These are phyloP conservation scores for Xanthorhoe spadicearia DNA, from an alignment of 2,888 invertebrate genomes.

Conservation along the genomic window DNA sequence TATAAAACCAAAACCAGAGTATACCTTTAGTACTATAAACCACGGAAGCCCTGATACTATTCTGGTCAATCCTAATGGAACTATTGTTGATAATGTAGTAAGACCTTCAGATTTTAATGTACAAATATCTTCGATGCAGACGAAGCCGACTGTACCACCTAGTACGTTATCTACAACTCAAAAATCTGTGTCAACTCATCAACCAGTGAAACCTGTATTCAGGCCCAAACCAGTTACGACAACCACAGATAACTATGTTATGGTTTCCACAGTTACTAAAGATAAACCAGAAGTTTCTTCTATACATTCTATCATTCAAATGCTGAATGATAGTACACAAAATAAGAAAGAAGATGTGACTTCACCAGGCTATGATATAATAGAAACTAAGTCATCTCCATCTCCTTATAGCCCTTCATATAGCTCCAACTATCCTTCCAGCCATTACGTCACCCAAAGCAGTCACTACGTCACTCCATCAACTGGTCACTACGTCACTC, in stretches of 20 bases:
- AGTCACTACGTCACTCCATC: conserved; percentile 70
- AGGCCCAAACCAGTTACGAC: conserved; percentile 77
- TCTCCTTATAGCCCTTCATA: conserved; percentile 62
- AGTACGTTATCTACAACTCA: conserved; percentile 62
- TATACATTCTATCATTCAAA: conserved; percentile 86
- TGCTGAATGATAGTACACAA: conserved; percentile 84
- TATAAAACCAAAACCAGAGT: conserved; percentile 69
- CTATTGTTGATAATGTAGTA: conserved; percentile 80
- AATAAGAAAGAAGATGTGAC: conserved; percentile 71
- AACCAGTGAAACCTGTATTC: conserved; percentile 82
- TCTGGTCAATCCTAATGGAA: conserved; percentile 84
- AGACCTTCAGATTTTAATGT: conserved; percentile 81
- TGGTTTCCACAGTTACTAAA: conserved; percentile 84
- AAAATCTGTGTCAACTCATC: conserved; percentile 72
- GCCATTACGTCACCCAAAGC: conserved; percentile 68
- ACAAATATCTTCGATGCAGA: conserved; percentile 79
- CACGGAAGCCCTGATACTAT: conserved; percentile 87
- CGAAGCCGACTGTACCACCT: conserved; percentile 72
- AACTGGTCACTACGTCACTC: conserved; percentile 71
- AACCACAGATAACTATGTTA: conserved; percentile 81
- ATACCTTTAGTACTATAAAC: conserved; percentile 84
- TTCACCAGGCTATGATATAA: conserved; percentile 60
- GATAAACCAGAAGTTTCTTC: conserved; percentile 76
- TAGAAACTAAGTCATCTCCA: conserved; percentile 76
- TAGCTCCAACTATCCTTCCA: conserved; percentile 52